Conservation (phyloP, 2,113 vertebrate genomes). For the Hypomesus transpacificus region DNA sequence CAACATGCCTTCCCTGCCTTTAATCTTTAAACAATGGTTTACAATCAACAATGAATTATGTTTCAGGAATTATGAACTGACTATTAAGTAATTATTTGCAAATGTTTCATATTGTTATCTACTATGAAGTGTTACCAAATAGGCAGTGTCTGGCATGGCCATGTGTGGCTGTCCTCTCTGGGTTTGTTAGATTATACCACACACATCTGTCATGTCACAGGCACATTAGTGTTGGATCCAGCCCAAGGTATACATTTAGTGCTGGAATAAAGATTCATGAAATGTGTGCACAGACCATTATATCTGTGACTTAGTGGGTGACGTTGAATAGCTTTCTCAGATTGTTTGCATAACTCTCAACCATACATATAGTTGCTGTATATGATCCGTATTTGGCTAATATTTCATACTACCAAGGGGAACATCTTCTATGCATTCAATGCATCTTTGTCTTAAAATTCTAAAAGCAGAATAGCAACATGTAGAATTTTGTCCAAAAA, state of each 20-base stretch:
- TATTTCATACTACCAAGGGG: background rate
- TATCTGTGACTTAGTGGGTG: constrained; percentile 1
- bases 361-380: background rate
- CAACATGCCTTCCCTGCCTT: too few species aligned
- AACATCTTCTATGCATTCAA: too few species aligned
- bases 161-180: background rate
- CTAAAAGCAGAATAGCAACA: too few species aligned
- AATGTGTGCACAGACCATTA: background rate
- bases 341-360: background rate
- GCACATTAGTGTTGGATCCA: constrained; percentile 52
- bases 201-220: constrained; percentile 43
- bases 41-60: too few species aligned
- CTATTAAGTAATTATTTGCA: too few species aligned
- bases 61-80: too few species aligned
- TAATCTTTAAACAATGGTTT: too few species aligned
- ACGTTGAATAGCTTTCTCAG: constrained; percentile 1
- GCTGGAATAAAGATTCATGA: constrained; percentile 42
- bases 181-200: constrained; percentile 13
- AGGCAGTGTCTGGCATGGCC: background rate
- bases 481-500: too few species aligned
- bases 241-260: constrained; percentile 48
- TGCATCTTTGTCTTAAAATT: too few species aligned
- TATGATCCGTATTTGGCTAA: background rate
- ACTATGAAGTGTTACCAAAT: too few species aligned
- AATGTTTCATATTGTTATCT: too few species aligned